These are phyloP conservation scores for Patella ulyssiponensis DNA, from an alignment of 2,888 invertebrate genomes.

Conservation along the genomic window DNA sequence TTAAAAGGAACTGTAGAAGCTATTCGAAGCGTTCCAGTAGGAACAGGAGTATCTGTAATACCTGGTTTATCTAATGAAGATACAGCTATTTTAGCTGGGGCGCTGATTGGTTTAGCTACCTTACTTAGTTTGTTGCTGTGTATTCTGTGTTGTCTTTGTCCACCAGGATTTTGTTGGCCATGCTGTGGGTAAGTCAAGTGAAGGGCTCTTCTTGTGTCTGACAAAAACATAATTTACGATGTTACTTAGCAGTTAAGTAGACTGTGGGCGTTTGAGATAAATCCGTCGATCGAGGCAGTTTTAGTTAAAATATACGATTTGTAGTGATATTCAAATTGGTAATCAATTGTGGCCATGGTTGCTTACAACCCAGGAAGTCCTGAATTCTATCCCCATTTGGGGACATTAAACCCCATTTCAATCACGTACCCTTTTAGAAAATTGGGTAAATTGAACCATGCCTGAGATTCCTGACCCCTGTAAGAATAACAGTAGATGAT, in stretches of 20 bases:
- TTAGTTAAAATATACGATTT: background rate
- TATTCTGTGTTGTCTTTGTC: constrained; percentile 4
- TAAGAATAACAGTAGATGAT: too few species aligned
- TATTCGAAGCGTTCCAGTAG: background rate
- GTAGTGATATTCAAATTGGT: background rate
- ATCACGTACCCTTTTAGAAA: background rate
- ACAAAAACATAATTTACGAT: too few species aligned
- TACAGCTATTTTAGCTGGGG: background rate
- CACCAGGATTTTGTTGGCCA: background rate
- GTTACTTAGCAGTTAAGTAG: too few species aligned
- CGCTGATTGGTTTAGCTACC: background rate
- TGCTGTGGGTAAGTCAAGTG: background rate
- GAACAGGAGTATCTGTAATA: background rate
- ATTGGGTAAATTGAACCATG: background rate
- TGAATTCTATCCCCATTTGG: too few species aligned
- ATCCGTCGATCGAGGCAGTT: too few species aligned
- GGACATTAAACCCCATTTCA: background rate
- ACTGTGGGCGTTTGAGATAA: too few species aligned
- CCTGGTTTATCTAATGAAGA: background rate
- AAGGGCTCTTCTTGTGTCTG: too few species aligned
- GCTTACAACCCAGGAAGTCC: too few species aligned
- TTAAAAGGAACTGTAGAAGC: background rate
- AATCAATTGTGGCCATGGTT: too few species aligned
- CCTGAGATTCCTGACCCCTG: too few species aligned
- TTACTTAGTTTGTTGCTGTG: background rate